Base-by-base conservation (phyloP, 2,888 invertebrate genomes). In the Gari tellinella region DNA sequence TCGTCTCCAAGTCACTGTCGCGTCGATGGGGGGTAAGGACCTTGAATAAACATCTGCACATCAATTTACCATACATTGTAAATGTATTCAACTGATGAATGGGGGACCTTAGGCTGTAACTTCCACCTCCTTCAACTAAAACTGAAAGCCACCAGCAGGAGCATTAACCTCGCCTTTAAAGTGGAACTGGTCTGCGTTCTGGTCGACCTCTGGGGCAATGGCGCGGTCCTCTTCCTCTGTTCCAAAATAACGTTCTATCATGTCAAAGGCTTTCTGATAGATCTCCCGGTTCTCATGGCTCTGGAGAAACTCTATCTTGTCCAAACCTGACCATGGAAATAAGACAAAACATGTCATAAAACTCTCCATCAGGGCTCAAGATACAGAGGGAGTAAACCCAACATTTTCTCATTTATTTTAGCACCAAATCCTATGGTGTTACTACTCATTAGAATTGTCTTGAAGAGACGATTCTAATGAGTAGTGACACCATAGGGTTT, bases 281-380 rank as follows among this genome's bases (percentile, higher is more conserved):
- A 99, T 97, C 86, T 99, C 98, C 92, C 96, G 94, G 91, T 99
- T 99, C 92, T 98, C 97, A 92, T 99, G 98, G 49, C 97, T 97
- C 92, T 99, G 99, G 58, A 99, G 94, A 93, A 97, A 99, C 93
- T 99, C 99, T 83, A 99, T 98, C 94, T 99, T 99, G 92, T 99
- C 99, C 91, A 99, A 94, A 90, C 99, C 91, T 91, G 78, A 1
- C 85, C 81, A 7, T 31, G 31, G 31, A 31, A 4, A 31, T 31
- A 10, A 31, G 31, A 10, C 4, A 31, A 31, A 31, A 10, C 31
- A 31, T 31, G 10, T 31, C 10, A 31, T 10, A n/a, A n/a, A n/a
- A n/a, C n/a, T n/a, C n/a, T n/a, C n/a, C n/a, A n/a, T n/a, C n/a
- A n/a, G n/a, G n/a, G n/a, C n/a, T n/a, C n/a, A n/a, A n/a, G n/a